phyloP scores from a whole-genome alignment of 2,797 vertebrate species.

The Gila robusta region DNA sequence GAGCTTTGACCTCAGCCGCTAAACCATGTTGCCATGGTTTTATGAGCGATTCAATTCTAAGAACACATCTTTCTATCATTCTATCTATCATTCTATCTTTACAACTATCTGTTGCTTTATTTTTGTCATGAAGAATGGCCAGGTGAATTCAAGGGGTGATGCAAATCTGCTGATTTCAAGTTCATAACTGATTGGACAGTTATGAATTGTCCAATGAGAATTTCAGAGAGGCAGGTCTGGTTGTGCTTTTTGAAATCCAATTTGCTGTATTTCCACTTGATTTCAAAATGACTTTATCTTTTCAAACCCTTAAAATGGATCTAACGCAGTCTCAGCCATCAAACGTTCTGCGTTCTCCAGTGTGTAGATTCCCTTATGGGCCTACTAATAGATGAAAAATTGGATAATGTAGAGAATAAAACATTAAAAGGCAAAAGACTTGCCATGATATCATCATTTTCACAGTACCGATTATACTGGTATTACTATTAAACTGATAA shows the following conservation, averaged over 20 bases:
- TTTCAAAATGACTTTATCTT: not conserved
- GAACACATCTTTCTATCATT: not conserved
- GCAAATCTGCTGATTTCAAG: not conserved
- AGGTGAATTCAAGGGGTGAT: not conserved
- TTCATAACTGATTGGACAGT: no score
- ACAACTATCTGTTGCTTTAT: not conserved
- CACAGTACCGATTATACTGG: no score
- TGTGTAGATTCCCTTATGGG: not conserved
- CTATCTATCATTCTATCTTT: no score
- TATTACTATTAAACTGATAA: no score
- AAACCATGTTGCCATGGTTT: conserved; percentile 54
- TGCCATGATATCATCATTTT: not conserved
- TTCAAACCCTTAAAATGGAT: not conserved
- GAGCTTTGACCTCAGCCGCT: conserved; percentile 30
- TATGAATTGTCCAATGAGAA: not conserved
- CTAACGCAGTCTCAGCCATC: not conserved
- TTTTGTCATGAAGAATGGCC: not conserved
- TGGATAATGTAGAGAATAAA: not conserved
- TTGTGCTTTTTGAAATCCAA: not conserved
- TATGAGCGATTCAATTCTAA: not conserved
- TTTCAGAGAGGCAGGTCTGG: not conserved
- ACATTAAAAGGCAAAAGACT: not conserved
- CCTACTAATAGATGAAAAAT: not conserved
- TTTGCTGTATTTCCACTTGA: not conserved
- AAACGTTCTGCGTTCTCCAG: not conserved